A percentile compares a stretch with the other conserved stretches of the same genome.
Conservation (phyloP, 2,888 invertebrate genomes). For the Pollenia angustigena region DNA sequence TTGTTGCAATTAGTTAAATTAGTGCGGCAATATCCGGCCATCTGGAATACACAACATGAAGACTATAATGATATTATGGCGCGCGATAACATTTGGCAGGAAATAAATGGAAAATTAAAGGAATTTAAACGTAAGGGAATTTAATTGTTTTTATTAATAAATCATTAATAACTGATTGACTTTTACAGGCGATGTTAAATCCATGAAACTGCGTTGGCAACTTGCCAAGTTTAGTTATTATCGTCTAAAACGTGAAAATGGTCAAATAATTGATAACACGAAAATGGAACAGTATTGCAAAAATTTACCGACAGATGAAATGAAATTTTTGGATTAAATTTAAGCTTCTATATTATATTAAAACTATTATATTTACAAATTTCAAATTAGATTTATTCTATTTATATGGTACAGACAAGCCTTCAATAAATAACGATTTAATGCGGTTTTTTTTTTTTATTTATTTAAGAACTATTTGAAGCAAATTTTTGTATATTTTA, state of each 20-base stretch:
- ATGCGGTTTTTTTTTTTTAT: background rate
- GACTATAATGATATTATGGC: slow-evolving; percentile 78
- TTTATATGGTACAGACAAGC: background rate
- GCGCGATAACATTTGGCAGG: slow-evolving; percentile 79
- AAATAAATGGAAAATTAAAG: slow-evolving; percentile 77
- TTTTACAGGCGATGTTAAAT: slow-evolving; percentile 76
- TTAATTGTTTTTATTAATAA: background rate
- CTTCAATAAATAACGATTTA: background rate
- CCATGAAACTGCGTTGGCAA: slow-evolving; percentile 81
- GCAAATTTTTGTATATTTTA: background rate
- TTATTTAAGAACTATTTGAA: background rate
- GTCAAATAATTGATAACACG: slow-evolving; percentile 76
- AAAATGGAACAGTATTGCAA: slow-evolving; percentile 77
- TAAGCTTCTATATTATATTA: slow-evolving; percentile 6
- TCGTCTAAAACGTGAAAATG: slow-evolving; percentile 78
- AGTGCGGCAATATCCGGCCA: slow-evolving; percentile 77
- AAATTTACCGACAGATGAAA: slow-evolving; percentile 80
- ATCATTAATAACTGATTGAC: background rate
- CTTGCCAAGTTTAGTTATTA: slow-evolving; percentile 80
- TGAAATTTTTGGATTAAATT: slow-evolving; percentile 77
- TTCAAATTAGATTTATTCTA: slow-evolving; percentile 2
- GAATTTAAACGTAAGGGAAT: slow-evolving; percentile 77
- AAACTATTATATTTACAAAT: background rate
- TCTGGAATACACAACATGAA: slow-evolving; percentile 79
- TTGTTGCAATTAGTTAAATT: slow-evolving; percentile 77